Evolutionary conservation across 1,140 invertebrate species (phyloP).

Genomic region (Lasioglossum baleicum): DNA sequence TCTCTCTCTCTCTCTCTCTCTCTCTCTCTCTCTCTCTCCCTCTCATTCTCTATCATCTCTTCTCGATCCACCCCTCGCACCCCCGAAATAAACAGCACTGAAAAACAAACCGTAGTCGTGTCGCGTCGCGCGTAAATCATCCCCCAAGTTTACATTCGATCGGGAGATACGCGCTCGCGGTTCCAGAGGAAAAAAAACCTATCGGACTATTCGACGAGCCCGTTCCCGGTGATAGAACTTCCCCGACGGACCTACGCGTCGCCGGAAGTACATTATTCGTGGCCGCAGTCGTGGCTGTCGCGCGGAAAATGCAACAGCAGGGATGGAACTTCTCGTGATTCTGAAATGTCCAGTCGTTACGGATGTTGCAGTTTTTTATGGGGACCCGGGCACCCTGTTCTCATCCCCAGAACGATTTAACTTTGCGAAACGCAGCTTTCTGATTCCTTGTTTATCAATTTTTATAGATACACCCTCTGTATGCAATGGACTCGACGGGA

Average conservation of each 20-base stretch:
- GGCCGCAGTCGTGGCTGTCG: background rate
- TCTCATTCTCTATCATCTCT: no score
- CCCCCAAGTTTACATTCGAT: slow-evolving; percentile 46
- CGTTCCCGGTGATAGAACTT: slow-evolving; percentile 29
- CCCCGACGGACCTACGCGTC: slow-evolving; percentile 7
- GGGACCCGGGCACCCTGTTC: no score
- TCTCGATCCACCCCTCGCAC: slow-evolving; percentile 3
- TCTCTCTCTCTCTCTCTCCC: no score
- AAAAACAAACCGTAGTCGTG: slow-evolving; percentile 40
- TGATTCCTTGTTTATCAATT: no score
- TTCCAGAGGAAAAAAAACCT: slow-evolving; percentile 3
- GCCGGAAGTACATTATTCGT: slow-evolving; percentile 25
- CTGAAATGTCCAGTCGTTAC: background rate
- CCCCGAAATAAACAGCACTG: slow-evolving; percentile 49
- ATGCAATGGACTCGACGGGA: no score
- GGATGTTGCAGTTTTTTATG: no score
- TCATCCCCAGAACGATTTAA: no score
- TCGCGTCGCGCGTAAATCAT: slow-evolving; percentile 42
- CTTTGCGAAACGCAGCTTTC: no score
- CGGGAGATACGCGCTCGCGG: background rate
- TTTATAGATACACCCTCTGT: no score
- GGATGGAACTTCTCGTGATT: slow-evolving; percentile 27
- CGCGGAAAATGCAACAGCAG: slow-evolving; percentile 30
- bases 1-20: no score
- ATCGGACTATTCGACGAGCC: slow-evolving; percentile 7